Conservation (phyloP, 2,113 vertebrate species). For the Zapornia atra region DNA sequence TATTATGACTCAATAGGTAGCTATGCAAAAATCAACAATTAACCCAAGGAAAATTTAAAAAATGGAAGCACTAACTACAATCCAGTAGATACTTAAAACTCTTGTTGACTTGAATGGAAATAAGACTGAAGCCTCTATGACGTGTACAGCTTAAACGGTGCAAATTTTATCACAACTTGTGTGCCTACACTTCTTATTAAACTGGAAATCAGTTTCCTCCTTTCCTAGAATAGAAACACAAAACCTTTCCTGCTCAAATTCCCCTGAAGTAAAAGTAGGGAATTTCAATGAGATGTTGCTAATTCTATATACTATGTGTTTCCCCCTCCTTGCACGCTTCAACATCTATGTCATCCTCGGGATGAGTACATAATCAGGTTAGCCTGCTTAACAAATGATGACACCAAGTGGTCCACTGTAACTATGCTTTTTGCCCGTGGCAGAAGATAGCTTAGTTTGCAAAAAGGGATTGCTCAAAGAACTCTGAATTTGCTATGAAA, state of each 20-base stretch:
- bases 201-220: background rate
- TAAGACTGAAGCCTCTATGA: background rate
- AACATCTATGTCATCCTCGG: background rate
- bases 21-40: background rate
- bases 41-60: background rate
- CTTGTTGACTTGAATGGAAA: background rate
- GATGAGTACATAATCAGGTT: background rate
- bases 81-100: background rate
- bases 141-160: background rate
- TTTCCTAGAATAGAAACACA: background rate
- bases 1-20: background rate
- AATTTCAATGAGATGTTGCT: background rate
- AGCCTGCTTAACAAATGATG: background rate
- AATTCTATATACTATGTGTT: background rate
- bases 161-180: background rate
- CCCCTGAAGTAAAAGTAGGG: background rate
- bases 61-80: background rate
- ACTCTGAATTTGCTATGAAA: background rate
- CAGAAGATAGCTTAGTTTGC: background rate
- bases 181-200: background rate
- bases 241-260: background rate
- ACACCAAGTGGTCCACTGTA: background rate
- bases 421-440: background rate
- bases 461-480: background rate
- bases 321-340: fast-evolving